phyloP scores from a whole-genome alignment of 2,113 vertebrate species.

The Alligator sinensis region DNA sequence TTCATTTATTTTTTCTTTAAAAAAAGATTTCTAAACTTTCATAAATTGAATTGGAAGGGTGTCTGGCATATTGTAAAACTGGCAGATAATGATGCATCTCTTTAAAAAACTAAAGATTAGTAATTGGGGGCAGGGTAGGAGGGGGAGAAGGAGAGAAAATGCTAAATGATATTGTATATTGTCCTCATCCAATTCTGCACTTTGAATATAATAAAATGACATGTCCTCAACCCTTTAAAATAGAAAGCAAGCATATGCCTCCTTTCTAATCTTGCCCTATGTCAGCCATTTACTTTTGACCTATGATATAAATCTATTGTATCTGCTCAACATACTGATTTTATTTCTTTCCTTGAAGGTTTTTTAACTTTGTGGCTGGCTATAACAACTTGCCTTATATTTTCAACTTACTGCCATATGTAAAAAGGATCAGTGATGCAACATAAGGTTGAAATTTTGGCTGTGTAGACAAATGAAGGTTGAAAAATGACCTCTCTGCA shows the following conservation, averaged over 20 bases:
- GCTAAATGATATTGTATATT: neutral
- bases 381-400: neutral
- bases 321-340: neutral
- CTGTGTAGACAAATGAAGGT: too few relatives aligned
- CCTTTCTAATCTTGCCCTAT: neutral
- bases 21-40: conserved; percentile 1
- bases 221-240: neutral
- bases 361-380: neutral
- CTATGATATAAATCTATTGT: neutral
- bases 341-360: neutral
- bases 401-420: neutral
- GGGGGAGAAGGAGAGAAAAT: neutral
- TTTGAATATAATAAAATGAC: neutral
- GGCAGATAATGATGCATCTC: neutral
- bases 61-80: neutral
- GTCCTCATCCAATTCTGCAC: neutral
- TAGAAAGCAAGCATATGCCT: neutral
- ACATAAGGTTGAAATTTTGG: too few relatives aligned
- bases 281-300: neutral
- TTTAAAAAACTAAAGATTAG: neutral
- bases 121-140: neutral
- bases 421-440: too few relatives aligned
- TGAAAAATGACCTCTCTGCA: too few relatives aligned
- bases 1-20: neutral
- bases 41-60: neutral